These are phyloP conservation scores for Cyanocitta stelleri DNA, from an alignment of 2,113 vertebrate genomes.

Conservation along the genomic window DNA sequence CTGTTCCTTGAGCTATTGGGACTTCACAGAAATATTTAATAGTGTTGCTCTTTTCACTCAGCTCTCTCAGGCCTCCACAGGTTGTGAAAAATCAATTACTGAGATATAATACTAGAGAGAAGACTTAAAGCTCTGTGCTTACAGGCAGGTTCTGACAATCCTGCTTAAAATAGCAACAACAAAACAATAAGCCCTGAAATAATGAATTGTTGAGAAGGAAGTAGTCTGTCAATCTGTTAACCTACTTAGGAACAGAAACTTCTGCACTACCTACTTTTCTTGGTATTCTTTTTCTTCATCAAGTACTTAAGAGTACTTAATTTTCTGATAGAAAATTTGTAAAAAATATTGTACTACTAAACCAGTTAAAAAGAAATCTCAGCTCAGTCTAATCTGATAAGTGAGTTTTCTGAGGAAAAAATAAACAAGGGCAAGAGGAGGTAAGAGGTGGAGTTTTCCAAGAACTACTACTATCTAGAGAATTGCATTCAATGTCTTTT, in stretches of 20 bases:
- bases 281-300: neutral
- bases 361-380: neutral
- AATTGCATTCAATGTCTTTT: conserved; percentile 23
- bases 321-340: conserved; percentile 9
- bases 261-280: conserved; percentile 5
- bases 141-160: conserved; percentile 1
- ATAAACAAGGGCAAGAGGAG: conserved; percentile 23
- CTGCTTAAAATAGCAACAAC: conserved; percentile 66
- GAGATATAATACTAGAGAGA: neutral
- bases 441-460: conserved; percentile 26
- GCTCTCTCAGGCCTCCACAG: neutral
- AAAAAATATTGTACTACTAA: neutral
- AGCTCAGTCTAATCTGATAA: neutral
- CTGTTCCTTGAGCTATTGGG: neutral
- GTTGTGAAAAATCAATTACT: conserved; percentile 33
- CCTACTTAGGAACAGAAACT: conserved; percentile 12
- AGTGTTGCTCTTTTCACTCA: neutral
- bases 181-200: conserved; percentile 66
- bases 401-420: neutral
- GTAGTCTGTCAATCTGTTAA: conserved; percentile 71
- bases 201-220: conserved; percentile 68
- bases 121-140: neutral
- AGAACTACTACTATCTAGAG: conserved; percentile 10
- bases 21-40: neutral
- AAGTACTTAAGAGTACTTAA: neutral